These are phyloP conservation scores for Merops nubicus DNA, from an alignment of 2,113 vertebrate species.

Conservation along the genomic window DNA sequence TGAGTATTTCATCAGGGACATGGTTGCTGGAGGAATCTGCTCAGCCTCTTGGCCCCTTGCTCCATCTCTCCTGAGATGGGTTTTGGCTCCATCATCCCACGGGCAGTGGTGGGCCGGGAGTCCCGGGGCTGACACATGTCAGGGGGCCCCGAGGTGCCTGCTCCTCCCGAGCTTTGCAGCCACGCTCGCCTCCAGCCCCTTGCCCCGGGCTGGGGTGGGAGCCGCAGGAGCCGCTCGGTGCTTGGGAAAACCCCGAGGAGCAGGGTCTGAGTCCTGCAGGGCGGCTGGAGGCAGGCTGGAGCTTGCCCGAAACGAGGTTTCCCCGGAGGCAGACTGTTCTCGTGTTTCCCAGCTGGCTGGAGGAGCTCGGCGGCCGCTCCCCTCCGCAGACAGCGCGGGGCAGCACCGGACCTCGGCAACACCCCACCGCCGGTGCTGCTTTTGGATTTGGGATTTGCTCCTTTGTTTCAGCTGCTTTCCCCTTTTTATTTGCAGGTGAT, in stretches of 20 bases:
- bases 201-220: not conserved
- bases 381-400: not conserved
- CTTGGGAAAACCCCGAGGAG: not conserved
- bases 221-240: not conserved
- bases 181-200: accelerated
- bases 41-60: not conserved
- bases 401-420: not conserved
- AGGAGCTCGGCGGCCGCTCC: not conserved
- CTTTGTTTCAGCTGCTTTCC: not conserved
- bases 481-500: conserved; percentile 1
- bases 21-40: not conserved
- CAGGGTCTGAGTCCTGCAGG: not conserved
- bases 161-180: not conserved
- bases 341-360: accelerated
- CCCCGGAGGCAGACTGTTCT: accelerated
- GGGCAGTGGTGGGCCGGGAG: not conserved
- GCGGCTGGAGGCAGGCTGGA: not conserved
- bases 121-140: accelerated
- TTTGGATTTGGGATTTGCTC: accelerated
- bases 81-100: not conserved
- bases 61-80: accelerated
- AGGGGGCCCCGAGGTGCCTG: accelerated
- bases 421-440: accelerated
- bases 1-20: not conserved
- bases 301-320: not conserved